phyloP scores from a whole-genome alignment of 2,797 vertebrate genomes.

The Ctenopoma kingsleyae region DNA sequence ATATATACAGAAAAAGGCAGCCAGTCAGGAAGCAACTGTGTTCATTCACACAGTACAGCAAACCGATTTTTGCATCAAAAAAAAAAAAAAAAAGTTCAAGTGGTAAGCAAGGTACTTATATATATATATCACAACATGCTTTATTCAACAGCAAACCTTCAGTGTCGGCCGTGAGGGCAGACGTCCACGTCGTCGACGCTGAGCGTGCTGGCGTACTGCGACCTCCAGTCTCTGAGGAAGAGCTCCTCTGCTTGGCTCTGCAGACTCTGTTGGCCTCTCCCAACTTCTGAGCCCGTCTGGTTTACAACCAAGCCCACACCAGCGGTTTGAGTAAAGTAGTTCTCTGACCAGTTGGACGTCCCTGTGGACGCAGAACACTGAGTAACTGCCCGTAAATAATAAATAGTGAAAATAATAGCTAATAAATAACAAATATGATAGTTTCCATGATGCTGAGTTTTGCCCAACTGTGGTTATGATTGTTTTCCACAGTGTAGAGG shows the following conservation, averaged over 20 bases:
- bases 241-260: slow-evolving; percentile 78
- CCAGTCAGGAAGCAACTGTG: neutral
- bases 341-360: slow-evolving; percentile 89
- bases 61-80: slow-evolving; percentile 36
- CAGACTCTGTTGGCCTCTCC: slow-evolving; percentile 69
- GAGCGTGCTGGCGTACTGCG: slow-evolving; percentile 61
- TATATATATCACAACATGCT: slow-evolving; percentile 7
- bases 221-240: slow-evolving; percentile 85
- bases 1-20: slow-evolving; percentile 61
- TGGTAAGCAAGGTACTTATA: slow-evolving; percentile 14
- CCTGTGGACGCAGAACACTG: slow-evolving; percentile 66
- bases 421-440: too few relatives aligned
- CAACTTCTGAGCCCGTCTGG: slow-evolving; percentile 75
- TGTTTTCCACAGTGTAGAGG: too few relatives aligned
- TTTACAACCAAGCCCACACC: slow-evolving; percentile 86
- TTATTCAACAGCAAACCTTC: slow-evolving; percentile 15
- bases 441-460: too few relatives aligned
- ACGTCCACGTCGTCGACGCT: slow-evolving; percentile 39
- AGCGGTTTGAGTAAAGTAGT: slow-evolving; percentile 84
- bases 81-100: slow-evolving; percentile 48
- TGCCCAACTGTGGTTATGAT: too few relatives aligned
- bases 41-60: slow-evolving; percentile 18
- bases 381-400: too few relatives aligned
- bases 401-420: too few relatives aligned
- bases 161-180: slow-evolving; percentile 51